These are phyloP conservation scores for Ammodytes marinus DNA, from an alignment of 2,113 vertebrate species.

Conservation along the genomic window DNA sequence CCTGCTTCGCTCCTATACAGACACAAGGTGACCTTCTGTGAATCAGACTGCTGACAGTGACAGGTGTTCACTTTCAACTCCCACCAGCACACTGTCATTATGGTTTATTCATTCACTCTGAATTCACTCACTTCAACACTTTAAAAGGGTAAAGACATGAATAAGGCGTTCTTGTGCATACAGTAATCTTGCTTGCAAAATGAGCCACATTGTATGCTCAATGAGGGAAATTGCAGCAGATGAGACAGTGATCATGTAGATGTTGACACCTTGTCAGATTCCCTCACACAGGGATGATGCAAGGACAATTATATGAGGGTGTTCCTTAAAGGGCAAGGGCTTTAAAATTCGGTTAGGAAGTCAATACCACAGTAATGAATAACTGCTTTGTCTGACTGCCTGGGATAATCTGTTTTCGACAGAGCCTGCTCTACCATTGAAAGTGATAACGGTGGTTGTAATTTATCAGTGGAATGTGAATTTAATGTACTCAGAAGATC, in stretches of 20 bases:
- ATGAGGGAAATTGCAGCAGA: constrained; percentile 34
- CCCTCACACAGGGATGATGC: constrained; percentile 26
- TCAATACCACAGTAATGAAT: constrained; percentile 39
- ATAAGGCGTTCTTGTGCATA: constrained; percentile 30
- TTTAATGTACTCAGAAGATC: constrained; percentile 56
- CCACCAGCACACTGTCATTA: constrained; percentile 57
- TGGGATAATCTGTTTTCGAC: constrained; percentile 54
- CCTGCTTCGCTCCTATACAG: constrained; percentile 41
- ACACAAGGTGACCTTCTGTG: constrained; percentile 76
- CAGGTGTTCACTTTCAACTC: constrained; percentile 74
- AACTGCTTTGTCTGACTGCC: constrained; percentile 23
- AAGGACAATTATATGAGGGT: constrained; percentile 39
- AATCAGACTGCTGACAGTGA: constrained; percentile 72
- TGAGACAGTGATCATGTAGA: neutral
- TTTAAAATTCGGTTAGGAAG: constrained; percentile 21
- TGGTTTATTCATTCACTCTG: constrained; percentile 72
- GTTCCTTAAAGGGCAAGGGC: constrained; percentile 40
- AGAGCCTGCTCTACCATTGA: constrained; percentile 22
- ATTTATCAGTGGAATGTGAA: constrained; percentile 66
- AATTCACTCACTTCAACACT: constrained; percentile 35
- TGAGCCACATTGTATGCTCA: constrained; percentile 6
- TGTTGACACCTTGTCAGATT: constrained; percentile 55
- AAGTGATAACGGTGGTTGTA: constrained; percentile 52
- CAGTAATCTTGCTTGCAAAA: constrained; percentile 2
- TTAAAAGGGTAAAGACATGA: constrained; percentile 52